Base-by-base conservation (phyloP, 2,888 invertebrate genomes). In the Myopa tessellatipennis region DNA sequence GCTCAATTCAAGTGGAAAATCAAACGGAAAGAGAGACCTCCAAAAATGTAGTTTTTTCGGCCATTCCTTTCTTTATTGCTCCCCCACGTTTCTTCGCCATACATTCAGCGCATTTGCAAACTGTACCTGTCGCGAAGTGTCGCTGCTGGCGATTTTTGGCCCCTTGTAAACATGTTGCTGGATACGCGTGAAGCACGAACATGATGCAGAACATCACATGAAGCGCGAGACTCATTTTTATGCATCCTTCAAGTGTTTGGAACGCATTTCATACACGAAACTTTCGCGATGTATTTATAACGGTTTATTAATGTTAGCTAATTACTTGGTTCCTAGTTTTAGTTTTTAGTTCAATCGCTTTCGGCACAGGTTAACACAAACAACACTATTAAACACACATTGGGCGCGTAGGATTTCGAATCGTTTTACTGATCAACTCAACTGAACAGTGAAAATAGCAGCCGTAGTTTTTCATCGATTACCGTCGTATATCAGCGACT, bases 211-310 rank as follows among this genome's bases (percentile, higher is more conserved):
- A 77, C 80, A 82, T 77, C 76, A 79, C 67, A 79, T 79, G 77
- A 77, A 79, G 77, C 72, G 69, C 79, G 80, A 80, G 79, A 81
- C 78, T 73, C 83, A 83, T 83, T 72, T 83, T 83, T 80, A 72
- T 76, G 79, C 83, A 83, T 82, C 75, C 79, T 83, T 81, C 80
- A 79, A 63, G 18, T 74, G 74, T 63, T 67, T 18, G 18, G 61
- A 1, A 16, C 26, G 65, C 36, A 65, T 36, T 65, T 65, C 38
- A 38, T 38, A 16, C 10, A 12, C 55, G 55, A 4, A 55, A 45
- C 10, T 55, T 16, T 12, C 14, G 55, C 5, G 16, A 26, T 26
- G 26, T 26, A 26, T 26, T 26, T 26, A 26, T 1, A 26, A 26
- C 26, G 26, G 26, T 26, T 26, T 26, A 26, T 26, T 26, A 55